These are phyloP conservation scores for Acropora yongei DNA, from an alignment of 64 coral and sea anemone genomes.

Conservation along the genomic window DNA sequence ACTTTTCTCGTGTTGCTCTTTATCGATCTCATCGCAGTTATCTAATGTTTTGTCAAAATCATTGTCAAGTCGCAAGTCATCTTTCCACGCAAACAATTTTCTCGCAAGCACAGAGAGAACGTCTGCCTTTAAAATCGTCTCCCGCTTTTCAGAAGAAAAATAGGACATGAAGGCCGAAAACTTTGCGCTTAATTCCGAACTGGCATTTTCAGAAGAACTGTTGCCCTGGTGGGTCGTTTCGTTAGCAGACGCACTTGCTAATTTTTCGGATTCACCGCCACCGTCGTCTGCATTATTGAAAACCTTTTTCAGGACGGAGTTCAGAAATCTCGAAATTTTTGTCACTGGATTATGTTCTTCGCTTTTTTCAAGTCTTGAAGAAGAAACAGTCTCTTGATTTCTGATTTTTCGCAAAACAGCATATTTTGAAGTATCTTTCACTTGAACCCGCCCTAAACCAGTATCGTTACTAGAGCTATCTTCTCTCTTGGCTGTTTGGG, in stretches of 20 bases:
- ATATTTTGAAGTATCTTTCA: not conserved
- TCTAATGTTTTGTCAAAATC: not conserved
- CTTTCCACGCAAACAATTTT: slow-evolving; percentile 20
- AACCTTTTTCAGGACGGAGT: slow-evolving; percentile 8
- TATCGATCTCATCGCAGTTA: not conserved
- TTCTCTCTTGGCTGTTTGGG: not conserved
- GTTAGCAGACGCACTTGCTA: not conserved
- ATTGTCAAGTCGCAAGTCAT: slow-evolving; percentile 3
- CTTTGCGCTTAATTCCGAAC: slow-evolving; percentile 5
- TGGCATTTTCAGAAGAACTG: not conserved
- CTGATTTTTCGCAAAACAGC: not conserved
- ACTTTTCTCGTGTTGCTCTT: not conserved
- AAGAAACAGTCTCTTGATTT: not conserved
- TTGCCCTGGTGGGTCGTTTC: not conserved
- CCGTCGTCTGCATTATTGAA: slow-evolving; percentile 13
- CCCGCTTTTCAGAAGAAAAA: slow-evolving; percentile 35
- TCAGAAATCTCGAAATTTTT: slow-evolving; percentile 15
- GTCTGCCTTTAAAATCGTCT: not conserved
- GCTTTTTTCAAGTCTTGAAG: not conserved
- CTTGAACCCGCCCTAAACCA: not conserved
- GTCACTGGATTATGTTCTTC: not conserved
- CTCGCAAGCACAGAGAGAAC: slow-evolving; percentile 17
- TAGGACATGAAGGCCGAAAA: slow-evolving; percentile 20
- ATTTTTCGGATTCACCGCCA: not conserved
- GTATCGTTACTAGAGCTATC: not conserved